Percentiles rank a stretch among this genome's conserved stretches.
phyloP scores from a whole-genome alignment of 2,888 invertebrate genomes.

The Latrodectus hesperus region DNA sequence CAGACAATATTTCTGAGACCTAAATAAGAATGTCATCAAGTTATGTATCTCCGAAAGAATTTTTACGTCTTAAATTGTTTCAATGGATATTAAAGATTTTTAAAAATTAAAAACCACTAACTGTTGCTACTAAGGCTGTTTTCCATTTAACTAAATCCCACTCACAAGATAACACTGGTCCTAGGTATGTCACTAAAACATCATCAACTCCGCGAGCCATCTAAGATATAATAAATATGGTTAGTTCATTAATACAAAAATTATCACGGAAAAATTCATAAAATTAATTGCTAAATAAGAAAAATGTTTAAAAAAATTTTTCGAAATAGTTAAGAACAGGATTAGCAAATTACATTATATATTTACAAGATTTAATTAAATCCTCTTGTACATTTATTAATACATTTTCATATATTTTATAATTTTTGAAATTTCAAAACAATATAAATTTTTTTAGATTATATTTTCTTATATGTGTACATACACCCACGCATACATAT shows the following conservation, averaged over 20 bases:
- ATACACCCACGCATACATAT: no score
- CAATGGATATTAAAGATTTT: neutral
- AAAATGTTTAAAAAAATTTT: neutral
- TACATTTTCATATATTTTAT: no score
- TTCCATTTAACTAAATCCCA: conserved; percentile 36
- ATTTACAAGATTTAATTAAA: no score
- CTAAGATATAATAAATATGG: conserved; percentile 3
- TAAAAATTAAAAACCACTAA: neutral
- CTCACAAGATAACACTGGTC: conserved; percentile 15
- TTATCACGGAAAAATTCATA: no score
- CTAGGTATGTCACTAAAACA: neutral
- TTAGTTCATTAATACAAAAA: neutral
- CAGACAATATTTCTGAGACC: conserved; percentile 8
- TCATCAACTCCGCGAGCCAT: conserved; percentile 41
- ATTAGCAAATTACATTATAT: no score
- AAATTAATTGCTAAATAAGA: neutral
- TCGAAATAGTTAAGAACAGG: neutral
- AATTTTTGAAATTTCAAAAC: no score
- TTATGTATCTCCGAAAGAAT: neutral
- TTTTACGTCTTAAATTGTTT: neutral
- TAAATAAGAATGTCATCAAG: neutral
- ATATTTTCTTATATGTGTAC: no score
- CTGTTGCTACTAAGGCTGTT: conserved; percentile 19
- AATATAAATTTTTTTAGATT: no score
- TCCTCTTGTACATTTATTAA: no score